These are phyloP conservation scores for Diceros bicornis DNA, from an alignment of 2,797 vertebrate genomes.

Conservation along the genomic window DNA sequence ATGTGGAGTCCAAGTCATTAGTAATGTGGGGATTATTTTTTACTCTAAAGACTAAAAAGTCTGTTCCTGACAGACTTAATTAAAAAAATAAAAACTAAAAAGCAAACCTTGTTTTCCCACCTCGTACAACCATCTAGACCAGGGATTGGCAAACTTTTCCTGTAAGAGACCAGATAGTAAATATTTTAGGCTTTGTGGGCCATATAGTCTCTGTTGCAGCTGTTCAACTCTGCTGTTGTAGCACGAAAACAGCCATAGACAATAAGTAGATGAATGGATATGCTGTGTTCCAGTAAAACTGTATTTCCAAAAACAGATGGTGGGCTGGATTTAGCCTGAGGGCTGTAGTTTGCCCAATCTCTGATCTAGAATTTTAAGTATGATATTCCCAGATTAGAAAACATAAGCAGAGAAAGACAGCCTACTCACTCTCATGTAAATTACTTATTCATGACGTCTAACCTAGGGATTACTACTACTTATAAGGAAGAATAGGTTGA, in stretches of 20 bases:
- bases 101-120: background rate
- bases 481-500: background rate
- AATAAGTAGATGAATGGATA: background rate
- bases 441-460: background rate
- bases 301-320: background rate
- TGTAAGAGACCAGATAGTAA: constrained; percentile 20
- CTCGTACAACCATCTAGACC: background rate
- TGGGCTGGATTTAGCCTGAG: background rate
- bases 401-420: constrained; percentile 8
- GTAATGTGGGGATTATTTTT: constrained; percentile 54
- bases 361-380: background rate
- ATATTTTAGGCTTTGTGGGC: background rate
- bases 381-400: constrained; percentile 18
- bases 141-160: background rate
- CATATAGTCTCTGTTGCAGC: background rate
- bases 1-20: background rate
- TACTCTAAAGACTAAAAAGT: background rate
- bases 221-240: background rate
- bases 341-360: background rate
- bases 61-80: constrained; percentile 6
- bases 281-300: constrained; percentile 13
- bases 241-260: background rate
- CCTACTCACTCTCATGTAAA: background rate
- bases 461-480: background rate
- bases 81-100: background rate